A percentile compares a stretch with the other conserved stretches of the same genome.
Evolutionary conservation across 1,140 invertebrate genomes (phyloP).

Genomic region (Brachionus rotundiformis): DNA sequence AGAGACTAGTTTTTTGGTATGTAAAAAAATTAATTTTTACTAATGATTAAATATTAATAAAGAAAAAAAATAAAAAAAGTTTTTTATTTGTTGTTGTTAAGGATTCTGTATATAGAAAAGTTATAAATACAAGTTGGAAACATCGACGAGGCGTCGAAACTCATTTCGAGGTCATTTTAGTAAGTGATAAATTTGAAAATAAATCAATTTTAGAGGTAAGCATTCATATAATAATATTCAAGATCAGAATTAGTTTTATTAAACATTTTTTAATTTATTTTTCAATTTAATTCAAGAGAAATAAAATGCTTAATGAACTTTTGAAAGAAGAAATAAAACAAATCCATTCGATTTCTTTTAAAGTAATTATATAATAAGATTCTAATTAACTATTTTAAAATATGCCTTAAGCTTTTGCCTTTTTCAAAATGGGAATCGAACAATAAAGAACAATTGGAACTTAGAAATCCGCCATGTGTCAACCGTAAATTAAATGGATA

Average conservation of each 20-base stretch:
- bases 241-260: background rate
- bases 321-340: conserved; percentile 45
- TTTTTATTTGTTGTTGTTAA: background rate
- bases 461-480: conserved; percentile 33
- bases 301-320: conserved; percentile 26
- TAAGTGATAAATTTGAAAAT: conserved; percentile 45
- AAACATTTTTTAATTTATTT: background rate
- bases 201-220: conserved; percentile 39
- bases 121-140: conserved; percentile 38
- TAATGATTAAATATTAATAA: no score
- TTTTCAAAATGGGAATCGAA: background rate
- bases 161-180: conserved; percentile 41
- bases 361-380: background rate
- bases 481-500: background rate
- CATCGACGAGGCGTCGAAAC: conserved; percentile 23
- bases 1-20: background rate
- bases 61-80: background rate
- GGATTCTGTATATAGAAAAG: conserved; percentile 8
- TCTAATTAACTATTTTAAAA: no score
- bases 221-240: no score
- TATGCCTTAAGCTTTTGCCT: background rate
- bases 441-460: background rate
- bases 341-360: conserved; percentile 46
- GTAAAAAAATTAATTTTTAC: conserved; percentile 13
- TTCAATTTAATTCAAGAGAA: conserved; percentile 24